phyloP scores from a whole-genome alignment of 1,140 invertebrate species.

The Bombus polaris region DNA sequence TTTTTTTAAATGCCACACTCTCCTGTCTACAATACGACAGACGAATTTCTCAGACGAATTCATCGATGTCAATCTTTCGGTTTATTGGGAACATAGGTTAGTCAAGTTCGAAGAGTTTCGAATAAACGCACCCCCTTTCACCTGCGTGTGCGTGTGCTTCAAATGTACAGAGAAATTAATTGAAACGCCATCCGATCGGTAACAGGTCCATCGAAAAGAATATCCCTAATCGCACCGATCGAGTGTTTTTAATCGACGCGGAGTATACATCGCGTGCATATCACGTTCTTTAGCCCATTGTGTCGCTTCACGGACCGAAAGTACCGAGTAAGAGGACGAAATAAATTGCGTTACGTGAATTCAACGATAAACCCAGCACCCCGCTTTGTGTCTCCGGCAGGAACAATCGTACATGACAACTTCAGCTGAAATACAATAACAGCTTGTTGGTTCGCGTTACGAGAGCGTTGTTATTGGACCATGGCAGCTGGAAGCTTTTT shows the following conservation, averaged over 20 bases:
- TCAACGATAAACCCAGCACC: neutral
- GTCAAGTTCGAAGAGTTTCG: no score
- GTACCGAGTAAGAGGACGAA: neutral
- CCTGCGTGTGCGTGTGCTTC: neutral
- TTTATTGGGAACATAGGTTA: no score
- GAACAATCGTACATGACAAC: constrained; percentile 31
- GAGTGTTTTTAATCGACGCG: neutral
- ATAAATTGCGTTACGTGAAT: constrained; percentile 28
- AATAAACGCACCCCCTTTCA: no score
- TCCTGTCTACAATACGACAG: no score
- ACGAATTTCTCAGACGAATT: no score
- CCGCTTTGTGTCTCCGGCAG: constrained; percentile 24
- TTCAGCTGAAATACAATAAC: constrained; percentile 54
- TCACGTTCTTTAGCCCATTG: neutral
- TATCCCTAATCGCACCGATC: neutral
- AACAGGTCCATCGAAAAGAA: neutral
- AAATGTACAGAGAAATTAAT: neutral
- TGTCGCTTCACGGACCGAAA: neutral
- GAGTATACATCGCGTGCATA: neutral
- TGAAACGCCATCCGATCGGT: neutral
- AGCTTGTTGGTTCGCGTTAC: constrained; percentile 24
- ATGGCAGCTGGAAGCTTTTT: constrained; percentile 58
- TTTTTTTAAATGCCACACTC: no score
- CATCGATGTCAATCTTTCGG: no score
- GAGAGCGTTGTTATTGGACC: constrained; percentile 58